These are phyloP conservation scores for Volucella inanis DNA, from an alignment of 2,888 invertebrate species.

Conservation along the genomic window DNA sequence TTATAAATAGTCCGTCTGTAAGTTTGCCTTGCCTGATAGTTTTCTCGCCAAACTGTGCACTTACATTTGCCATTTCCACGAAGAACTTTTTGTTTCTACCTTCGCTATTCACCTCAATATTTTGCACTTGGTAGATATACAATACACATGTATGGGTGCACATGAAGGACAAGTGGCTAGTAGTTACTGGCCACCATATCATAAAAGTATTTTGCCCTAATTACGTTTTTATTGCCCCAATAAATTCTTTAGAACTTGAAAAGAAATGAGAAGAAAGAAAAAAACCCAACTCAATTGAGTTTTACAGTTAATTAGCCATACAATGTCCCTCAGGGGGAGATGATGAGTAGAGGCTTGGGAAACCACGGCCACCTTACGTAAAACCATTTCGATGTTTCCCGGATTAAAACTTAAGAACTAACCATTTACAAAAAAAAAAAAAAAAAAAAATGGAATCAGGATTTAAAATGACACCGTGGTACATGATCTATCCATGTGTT, in stretches of 20 bases:
- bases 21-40: too few species aligned
- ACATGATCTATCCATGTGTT: too few species aligned
- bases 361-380: too few species aligned
- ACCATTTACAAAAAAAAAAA: too few species aligned
- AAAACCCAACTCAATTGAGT: background rate
- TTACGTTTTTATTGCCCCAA: constrained; percentile 25
- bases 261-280: background rate
- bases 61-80: background rate
- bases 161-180: constrained; percentile 3
- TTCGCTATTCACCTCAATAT: background rate
- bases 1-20: too few species aligned
- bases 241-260: constrained; percentile 9
- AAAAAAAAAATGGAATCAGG: too few species aligned
- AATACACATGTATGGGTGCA: constrained; percentile 8
- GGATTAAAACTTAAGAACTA: too few species aligned
- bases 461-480: too few species aligned
- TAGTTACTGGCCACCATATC: background rate
- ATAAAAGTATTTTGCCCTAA: constrained; percentile 42
- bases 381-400: too few species aligned
- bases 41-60: background rate
- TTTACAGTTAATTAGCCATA: background rate
- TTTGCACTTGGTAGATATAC: background rate
- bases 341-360: too few species aligned
- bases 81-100: background rate
- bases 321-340: background rate